Evolutionary conservation across 2,888 invertebrate genomes (phyloP), one percentile per base, ranked within the genome.

Genomic region (Melieria crassipennis): DNA sequence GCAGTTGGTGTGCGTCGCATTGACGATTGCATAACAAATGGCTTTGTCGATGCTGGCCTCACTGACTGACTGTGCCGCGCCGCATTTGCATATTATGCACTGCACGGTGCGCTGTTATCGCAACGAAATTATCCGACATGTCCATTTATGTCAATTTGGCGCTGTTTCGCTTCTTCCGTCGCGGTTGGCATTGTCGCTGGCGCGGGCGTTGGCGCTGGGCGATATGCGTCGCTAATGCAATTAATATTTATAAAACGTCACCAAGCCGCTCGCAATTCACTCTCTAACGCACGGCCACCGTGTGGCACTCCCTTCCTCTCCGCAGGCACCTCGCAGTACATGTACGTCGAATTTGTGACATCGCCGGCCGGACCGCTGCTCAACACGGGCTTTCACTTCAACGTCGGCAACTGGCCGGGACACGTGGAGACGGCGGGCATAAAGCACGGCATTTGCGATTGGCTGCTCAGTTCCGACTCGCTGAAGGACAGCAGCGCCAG

Each of bases 361-460:
- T 95, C 95, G 4, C 93, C 94, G 52, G 95, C 95, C 78, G 95
- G 96, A 57, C 96, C 96, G 0, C 88, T 97, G 30, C 89, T 96
- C 65, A 96, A 96, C 85, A 96, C 96, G 0, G 97, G 96, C 5
- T 97, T 97, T 85, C 96, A 96, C 87, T 96, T 97, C 88, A 96
- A 96, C 87, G 96, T 96, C 65, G 96, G 96, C 76, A 95, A 95
- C 87, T 96, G 95, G 95, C 96, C 96, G 0, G 96, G 96, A 0
- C 95, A 95, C 86, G 95, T 95, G 65, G 95, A 96, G 82, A 95
- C 95, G 0, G 94, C 94, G 0, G 95, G 96, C 1, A 93, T 93
- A 48, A 91, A 92, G 78, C 94, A 94, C 74, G 94, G 95, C 5
- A 93, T 93, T 62, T 96, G 96, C 83, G 94, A 95, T 86, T 96